phyloP scores from a whole-genome alignment of 92 coral and sea anemone species.

The Epizoanthus illoricatus region DNA sequence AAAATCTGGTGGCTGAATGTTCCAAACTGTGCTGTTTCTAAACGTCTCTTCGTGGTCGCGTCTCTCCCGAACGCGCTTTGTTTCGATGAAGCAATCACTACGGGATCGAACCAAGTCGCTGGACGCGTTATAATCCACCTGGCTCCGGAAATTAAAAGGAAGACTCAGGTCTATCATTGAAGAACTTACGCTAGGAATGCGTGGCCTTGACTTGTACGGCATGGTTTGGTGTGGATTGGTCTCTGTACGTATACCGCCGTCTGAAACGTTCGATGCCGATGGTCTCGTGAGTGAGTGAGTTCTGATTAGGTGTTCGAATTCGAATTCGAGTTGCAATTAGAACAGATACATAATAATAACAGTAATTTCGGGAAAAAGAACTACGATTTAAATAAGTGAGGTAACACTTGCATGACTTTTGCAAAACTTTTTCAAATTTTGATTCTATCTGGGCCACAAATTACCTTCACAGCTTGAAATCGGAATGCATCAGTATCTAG shows the following conservation, averaged over 20 bases:
- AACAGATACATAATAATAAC: background rate
- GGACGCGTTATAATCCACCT: conserved; percentile 72
- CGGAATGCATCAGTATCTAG: background rate
- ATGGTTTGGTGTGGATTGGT: conserved; percentile 10
- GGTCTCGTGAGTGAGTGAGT: no score
- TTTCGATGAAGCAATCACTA: conserved; percentile 81
- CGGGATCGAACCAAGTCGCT: conserved; percentile 86
- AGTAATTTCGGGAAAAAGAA: background rate
- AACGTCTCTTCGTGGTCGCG: conserved; percentile 15
- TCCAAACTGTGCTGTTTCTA: conserved; percentile 67
- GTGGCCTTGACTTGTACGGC: conserved; percentile 57
- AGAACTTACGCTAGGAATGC: conserved; percentile 51
- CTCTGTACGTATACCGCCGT: background rate
- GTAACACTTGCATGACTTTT: no score
- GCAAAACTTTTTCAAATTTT: no score
- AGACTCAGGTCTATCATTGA: conserved; percentile 36
- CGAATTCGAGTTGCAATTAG: conserved; percentile 9
- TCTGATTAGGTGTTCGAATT: background rate
- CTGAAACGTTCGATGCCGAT: no score
- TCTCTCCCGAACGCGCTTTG: conserved; percentile 65
- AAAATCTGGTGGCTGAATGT: conserved; percentile 80
- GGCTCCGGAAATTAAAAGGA: conserved; percentile 65
- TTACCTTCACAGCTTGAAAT: background rate
- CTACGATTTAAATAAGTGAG: no score
- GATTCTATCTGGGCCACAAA: no score